Percentiles rank a stretch among this genome's conserved stretches.
Conservation (phyloP, 2,113 vertebrate genomes). For the Amblyornis subalaris region DNA sequence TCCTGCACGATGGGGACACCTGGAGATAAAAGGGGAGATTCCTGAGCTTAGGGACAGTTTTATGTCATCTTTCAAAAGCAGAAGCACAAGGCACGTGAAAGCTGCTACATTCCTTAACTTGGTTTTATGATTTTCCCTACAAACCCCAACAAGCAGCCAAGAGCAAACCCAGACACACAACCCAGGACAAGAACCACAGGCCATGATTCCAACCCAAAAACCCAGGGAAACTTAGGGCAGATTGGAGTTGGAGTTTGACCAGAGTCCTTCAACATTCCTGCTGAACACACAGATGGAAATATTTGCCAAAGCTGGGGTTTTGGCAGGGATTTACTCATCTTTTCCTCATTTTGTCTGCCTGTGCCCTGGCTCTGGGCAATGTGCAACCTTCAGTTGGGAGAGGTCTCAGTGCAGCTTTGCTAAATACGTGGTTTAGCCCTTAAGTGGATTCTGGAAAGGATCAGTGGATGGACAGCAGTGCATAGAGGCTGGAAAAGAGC, state of each 20-base stretch:
- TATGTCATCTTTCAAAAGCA: not conserved
- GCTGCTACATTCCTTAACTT: rapidly evolving
- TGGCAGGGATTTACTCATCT: not conserved
- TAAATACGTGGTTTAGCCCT: rapidly evolving
- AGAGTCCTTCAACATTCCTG: not conserved
- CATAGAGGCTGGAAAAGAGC: not conserved
- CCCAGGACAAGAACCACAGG: not conserved
- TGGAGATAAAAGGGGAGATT: not conserved
- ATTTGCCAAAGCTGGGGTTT: not conserved
- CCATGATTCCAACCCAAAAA: not conserved
- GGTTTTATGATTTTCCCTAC: rapidly evolving
- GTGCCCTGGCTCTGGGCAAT: not conserved
- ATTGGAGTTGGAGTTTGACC: not conserved
- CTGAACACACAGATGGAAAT: not conserved
- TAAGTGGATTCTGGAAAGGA: not conserved
- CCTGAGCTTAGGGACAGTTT: not conserved
- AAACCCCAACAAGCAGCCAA: not conserved
- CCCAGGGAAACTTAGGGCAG: not conserved
- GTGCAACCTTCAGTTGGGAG: rapidly evolving
- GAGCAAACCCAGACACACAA: not conserved
- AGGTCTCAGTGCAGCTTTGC: not conserved
- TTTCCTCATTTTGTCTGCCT: not conserved
- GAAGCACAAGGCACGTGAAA: not conserved
- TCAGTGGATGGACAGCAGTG: not conserved
- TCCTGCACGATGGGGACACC: not conserved